Evolutionary conservation across 2,797 vertebrate genomes (phyloP).

Genomic region (Corythornis leucogaster): DNA sequence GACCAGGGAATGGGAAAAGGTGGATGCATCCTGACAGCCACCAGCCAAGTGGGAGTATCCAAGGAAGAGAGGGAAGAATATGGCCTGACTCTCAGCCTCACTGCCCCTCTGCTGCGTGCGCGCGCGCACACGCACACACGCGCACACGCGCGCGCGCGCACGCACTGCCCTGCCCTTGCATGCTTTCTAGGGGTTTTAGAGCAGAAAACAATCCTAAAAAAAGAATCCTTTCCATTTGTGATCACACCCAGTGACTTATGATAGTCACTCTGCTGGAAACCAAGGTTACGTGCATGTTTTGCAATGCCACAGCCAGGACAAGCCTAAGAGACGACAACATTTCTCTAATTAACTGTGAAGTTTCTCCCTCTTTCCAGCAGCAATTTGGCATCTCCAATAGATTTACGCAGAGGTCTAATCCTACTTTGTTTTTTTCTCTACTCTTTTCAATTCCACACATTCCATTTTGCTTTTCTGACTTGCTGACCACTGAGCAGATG

Average conservation of each 20-base stretch:
- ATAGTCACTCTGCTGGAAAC: background rate
- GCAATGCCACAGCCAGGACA: background rate
- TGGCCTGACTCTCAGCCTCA: fast-evolving
- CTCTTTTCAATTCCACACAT: background rate
- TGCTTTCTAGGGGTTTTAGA: background rate
- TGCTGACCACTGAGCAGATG: background rate
- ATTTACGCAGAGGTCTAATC: background rate
- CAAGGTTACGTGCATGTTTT: fast-evolving
- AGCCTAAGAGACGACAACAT: background rate
- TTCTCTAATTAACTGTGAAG: background rate
- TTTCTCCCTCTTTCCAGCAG: background rate
- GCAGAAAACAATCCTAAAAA: background rate
- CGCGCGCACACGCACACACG: too few relatives aligned
- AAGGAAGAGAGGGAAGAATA: background rate
- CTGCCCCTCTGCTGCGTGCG: background rate
- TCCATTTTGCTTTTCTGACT: background rate
- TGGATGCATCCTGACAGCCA: background rate
- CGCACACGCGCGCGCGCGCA: too few relatives aligned
- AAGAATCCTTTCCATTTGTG: background rate
- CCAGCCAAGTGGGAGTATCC: background rate
- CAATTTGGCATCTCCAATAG: background rate
- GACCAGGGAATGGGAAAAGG: fast-evolving
- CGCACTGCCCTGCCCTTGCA: background rate
- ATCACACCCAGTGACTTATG: background rate
- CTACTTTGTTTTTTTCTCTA: background rate